Conservation (phyloP, 1,140 invertebrate genomes). For the Papilio helenus region DNA sequence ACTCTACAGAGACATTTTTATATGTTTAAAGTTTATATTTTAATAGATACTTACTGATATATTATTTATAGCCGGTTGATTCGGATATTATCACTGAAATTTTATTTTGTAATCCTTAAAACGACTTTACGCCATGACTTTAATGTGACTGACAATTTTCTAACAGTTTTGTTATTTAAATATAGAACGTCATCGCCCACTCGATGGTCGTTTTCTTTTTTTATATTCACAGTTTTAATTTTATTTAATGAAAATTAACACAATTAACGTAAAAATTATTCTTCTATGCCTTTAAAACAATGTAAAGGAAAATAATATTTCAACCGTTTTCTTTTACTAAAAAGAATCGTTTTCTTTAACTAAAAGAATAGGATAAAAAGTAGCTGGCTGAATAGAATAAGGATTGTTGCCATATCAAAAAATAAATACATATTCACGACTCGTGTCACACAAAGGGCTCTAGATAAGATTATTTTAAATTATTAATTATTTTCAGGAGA, state of each 20-base stretch:
- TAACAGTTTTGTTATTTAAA: slow-evolving; percentile 50
- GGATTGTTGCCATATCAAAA: not conserved
- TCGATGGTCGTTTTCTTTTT: slow-evolving; percentile 14
- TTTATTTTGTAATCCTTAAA: slow-evolving; percentile 81
- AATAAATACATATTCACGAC: not conserved
- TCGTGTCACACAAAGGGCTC: not conserved
- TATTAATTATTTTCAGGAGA: too few species aligned
- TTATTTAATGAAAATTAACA: too few species aligned
- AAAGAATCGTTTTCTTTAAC: not conserved
- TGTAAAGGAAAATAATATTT: too few species aligned
- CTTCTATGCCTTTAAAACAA: too few species aligned
- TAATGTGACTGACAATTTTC: slow-evolving; percentile 65
- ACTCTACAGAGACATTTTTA: not conserved
- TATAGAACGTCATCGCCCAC: slow-evolving; percentile 53
- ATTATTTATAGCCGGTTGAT: slow-evolving; percentile 48
- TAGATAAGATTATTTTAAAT: too few species aligned
- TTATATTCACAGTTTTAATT: slow-evolving; percentile 22
- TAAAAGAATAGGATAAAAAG: not conserved
- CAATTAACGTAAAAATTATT: too few species aligned
- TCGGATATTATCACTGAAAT: slow-evolving; percentile 70
- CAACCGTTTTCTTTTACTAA: too few species aligned
- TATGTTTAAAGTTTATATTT: not conserved
- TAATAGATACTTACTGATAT: slow-evolving; percentile 60
- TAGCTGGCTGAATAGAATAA: not conserved
- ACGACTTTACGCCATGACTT: slow-evolving; percentile 52